These are phyloP conservation scores for Oryzias sinensis DNA, from an alignment of 2,797 vertebrate species.

Conservation along the genomic window DNA sequence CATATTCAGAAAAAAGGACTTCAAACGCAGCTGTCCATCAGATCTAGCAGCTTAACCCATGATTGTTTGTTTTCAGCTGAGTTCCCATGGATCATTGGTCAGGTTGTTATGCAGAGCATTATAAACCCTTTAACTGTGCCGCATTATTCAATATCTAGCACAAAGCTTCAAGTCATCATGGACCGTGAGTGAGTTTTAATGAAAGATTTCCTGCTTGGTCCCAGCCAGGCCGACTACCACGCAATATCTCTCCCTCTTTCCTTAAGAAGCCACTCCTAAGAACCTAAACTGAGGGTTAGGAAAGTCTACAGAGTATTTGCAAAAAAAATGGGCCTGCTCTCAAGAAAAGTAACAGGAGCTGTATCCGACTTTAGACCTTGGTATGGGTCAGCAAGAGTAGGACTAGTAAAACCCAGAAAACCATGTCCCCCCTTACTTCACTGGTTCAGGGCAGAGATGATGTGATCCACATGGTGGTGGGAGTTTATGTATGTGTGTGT, in stretches of 20 bases:
- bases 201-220: slow-evolving; percentile 69
- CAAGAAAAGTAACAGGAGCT: slow-evolving; percentile 60
- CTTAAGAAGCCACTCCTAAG: slow-evolving; percentile 33
- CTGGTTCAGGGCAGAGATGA: slow-evolving; percentile 55
- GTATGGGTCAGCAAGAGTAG: slow-evolving; percentile 60
- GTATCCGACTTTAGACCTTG: slow-evolving; percentile 47
- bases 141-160: slow-evolving; percentile 47
- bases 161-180: slow-evolving; percentile 50
- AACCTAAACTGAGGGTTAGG: slow-evolving; percentile 47
- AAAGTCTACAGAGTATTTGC: slow-evolving; percentile 50
- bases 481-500: slow-evolving; percentile 30
- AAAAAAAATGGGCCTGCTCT: slow-evolving; percentile 35
- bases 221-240: slow-evolving; percentile 49
- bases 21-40: slow-evolving; percentile 42
- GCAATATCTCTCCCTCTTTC: slow-evolving; percentile 38
- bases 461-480: slow-evolving; percentile 52
- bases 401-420: slow-evolving; percentile 65
- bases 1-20: slow-evolving; percentile 14
- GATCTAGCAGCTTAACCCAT: slow-evolving; percentile 14
- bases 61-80: slow-evolving; percentile 22
- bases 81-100: slow-evolving; percentile 35
- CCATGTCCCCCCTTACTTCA: slow-evolving; percentile 56
- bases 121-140: slow-evolving; percentile 41
- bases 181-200: slow-evolving; percentile 67
- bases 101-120: slow-evolving; percentile 31